phyloP scores from a whole-genome alignment of 2,888 invertebrate species.

The Leptodirus hochenwartii region DNA sequence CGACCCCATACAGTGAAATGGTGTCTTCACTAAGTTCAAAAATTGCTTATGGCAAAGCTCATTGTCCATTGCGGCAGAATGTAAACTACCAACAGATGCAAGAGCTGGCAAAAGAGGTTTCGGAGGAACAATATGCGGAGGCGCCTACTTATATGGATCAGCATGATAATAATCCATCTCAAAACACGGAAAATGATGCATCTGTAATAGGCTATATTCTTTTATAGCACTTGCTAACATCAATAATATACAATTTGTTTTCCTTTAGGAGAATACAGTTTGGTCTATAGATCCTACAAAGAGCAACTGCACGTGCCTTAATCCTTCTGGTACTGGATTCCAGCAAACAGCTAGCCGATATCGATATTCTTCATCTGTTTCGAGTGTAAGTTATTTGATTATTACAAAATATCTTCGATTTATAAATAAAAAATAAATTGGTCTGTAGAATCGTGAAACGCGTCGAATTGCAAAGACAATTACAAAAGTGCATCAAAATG shows the following conservation, averaged over 20 bases:
- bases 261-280: constrained; percentile 6
- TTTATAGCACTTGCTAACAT: too few relatives aligned
- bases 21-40: constrained; percentile 22
- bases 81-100: constrained; percentile 25
- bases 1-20: constrained; percentile 19
- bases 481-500: too few relatives aligned
- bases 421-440: too few relatives aligned
- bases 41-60: constrained; percentile 14
- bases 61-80: constrained; percentile 9
- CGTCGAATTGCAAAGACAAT: too few relatives aligned
- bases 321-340: constrained; percentile 18
- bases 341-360: constrained; percentile 21
- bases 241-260: not conserved
- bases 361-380: too few relatives aligned
- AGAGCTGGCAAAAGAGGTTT: constrained; percentile 24
- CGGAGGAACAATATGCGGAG: constrained; percentile 21
- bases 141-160: constrained; percentile 12
- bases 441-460: too few relatives aligned
- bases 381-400: too few relatives aligned
- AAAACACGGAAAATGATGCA: constrained; percentile 14
- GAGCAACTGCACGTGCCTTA: constrained; percentile 22
- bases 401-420: too few relatives aligned
- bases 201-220: too few relatives aligned
- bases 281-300: constrained; percentile 16
- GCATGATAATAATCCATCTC: constrained; percentile 13